Evolutionary conservation across 1,140 invertebrate genomes (phyloP), one percentile per base, ranked within the genome.

Genomic region (Hyles euphorbiae): DNA sequence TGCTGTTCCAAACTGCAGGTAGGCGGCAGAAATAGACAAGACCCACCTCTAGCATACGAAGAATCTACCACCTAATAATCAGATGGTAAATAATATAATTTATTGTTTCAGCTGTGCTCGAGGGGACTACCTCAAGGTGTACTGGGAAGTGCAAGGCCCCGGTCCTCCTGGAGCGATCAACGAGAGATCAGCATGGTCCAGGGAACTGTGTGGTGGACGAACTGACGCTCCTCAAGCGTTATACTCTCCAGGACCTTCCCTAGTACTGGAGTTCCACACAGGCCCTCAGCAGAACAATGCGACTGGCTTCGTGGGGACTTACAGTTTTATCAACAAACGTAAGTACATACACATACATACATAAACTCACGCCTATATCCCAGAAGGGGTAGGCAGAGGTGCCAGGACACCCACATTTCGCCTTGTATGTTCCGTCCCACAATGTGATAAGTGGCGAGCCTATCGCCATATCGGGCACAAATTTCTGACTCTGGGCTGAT

Each of bases 251-350:
- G 93, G 93, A 56, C 92, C 94, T 0, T 92, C 91, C n/a, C 90
- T 97, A 36, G 93, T 96, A 44, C 89, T 97, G 64, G 95, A 97
- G 81, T 95, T 97, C 77, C 95, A 97, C 73, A 91, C 93, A 3
- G 91, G 91, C 67, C 83, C 89, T 47, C 72, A 65, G 56, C 74
- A 75, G 46, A 83, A 72, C 34, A 95, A 95, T 76, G 91, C 92
- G 56, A 93, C 92, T 1, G 95, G 95, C 48, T 97, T 96, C 78
- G 90, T 92, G 9, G 95, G 95, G 44, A 93, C 92, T 47, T 97
- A 95, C 88, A 92, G 91, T 63, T 97, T 96, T 89, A 93, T 96
- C 80, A 93, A 96, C 81, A 94, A 92, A 92, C 90, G 95, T 96
- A 85, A 95, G 94, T 93, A 72, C 7, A n/a, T n/a, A n/a, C 7